A percentile compares a stretch with the other conserved stretches of the same genome.
Evolutionary conservation across 2,888 invertebrate genomes (phyloP).

Genomic region (Acleris sparsana): DNA sequence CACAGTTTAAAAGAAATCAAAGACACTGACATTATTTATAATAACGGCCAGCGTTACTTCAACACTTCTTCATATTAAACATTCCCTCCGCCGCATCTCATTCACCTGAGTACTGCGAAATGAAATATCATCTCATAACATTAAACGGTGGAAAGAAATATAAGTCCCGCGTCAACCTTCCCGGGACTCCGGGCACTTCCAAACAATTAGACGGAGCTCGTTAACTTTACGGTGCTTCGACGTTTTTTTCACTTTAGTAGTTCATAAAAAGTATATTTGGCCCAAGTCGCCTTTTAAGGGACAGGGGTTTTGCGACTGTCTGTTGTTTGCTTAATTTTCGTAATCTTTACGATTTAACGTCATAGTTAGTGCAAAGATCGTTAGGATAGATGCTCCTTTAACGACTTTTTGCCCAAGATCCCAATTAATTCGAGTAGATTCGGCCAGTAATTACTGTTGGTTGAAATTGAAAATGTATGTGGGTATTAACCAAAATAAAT

Average conservation of each 20-base stretch:
- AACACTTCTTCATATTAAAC: not conserved
- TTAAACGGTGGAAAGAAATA: slow-evolving; percentile 69
- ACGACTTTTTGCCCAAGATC: not conserved
- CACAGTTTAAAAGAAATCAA: no score
- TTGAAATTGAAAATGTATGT: no score
- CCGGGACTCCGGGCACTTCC: slow-evolving; percentile 63
- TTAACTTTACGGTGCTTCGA: slow-evolving; percentile 68
- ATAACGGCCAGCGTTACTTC: no score
- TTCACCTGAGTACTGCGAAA: slow-evolving; percentile 47
- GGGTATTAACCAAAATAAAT: no score
- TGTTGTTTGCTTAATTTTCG: slow-evolving; percentile 21
- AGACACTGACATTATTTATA: no score
- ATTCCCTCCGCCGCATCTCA: slow-evolving; percentile 40
- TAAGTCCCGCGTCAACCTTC: slow-evolving; percentile 54
- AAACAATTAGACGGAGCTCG: slow-evolving; percentile 79
- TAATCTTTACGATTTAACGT: not conserved
- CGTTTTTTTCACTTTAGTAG: slow-evolving; percentile 57
- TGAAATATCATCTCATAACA: slow-evolving; percentile 76
- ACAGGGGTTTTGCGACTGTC: slow-evolving; percentile 13
- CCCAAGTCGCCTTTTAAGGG: slow-evolving; percentile 7
- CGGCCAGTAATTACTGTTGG: no score
- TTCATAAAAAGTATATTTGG: slow-evolving; percentile 48
- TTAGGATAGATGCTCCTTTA: not conserved
- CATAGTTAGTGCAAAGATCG: not conserved
- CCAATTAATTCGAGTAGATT: no score